Evolutionary conservation across 1,140 invertebrate genomes (phyloP).

Genomic region (Drosophila orena): DNA sequence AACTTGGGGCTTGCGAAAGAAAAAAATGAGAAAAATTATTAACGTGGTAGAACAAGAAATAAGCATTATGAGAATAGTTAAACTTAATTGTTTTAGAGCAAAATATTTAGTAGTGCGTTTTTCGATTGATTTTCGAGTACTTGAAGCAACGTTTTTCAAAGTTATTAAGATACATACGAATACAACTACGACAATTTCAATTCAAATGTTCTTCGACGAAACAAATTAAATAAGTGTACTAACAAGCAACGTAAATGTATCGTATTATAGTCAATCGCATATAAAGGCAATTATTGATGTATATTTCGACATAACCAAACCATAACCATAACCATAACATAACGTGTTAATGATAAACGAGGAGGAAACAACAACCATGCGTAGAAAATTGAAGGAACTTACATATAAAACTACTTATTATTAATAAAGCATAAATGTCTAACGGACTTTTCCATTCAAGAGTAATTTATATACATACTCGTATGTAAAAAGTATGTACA

Average conservation of each 20-base stretch:
- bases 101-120: conserved; percentile 76
- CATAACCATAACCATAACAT: conserved; percentile 1
- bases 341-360: conserved; percentile 39
- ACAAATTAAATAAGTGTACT: conserved; percentile 82
- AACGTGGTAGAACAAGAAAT: conserved; percentile 75
- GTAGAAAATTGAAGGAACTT: conserved; percentile 76
- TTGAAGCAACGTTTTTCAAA: conserved; percentile 63
- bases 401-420: conserved; percentile 57
- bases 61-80: conserved; percentile 41
- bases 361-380: conserved; percentile 73
- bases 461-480: background rate
- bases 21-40: conserved; percentile 45
- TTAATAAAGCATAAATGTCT: conserved; percentile 46
- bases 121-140: conserved; percentile 69
- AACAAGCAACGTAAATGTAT: conserved; percentile 55
- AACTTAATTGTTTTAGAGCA: conserved; percentile 45
- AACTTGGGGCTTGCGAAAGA: conserved; percentile 60
- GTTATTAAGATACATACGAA: conserved; percentile 56
- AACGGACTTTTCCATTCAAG: conserved; percentile 43
- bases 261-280: conserved; percentile 61
- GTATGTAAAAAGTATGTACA: conserved; percentile 15
- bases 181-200: conserved; percentile 62
- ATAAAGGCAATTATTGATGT: conserved; percentile 71
- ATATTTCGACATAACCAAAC: conserved; percentile 61
- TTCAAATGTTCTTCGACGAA: conserved; percentile 70